Base-by-base conservation (phyloP, 2,113 vertebrate species). In the Alosa alosa region DNA sequence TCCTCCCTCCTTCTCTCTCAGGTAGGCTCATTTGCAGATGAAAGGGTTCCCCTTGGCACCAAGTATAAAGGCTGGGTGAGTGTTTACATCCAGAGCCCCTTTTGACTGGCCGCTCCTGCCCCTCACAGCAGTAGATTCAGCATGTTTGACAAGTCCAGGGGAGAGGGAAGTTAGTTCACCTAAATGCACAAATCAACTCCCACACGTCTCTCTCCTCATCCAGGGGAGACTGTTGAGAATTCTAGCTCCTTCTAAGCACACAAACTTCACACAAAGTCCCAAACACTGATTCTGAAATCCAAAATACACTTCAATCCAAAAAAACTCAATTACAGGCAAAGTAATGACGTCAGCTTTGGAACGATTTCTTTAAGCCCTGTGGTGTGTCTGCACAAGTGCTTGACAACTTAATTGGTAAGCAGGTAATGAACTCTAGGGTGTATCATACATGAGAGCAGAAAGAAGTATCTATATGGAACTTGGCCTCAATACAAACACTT, bases 301-400 rank as follows among this genome's bases (percentile, higher is more conserved):
- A 75, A 8, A 75, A 75, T 39, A 15, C 31, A 36, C 31, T 75
- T 39, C 41, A 44, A 44, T 44, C 2, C 4, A 44, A 15, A 31
- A 31, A 15, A 75, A 75, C 31, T 75, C 68, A 36, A 75, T 75
- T 75, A 75, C 68, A 25, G 68, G 68, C 68, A 36, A 75, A 75
- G 10, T 75, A 36, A 75, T 75, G 68, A 75, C 68, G 39, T 75
- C 68, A 75, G 10, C 10, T 75, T 36, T 75, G 68, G 68, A 75
- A 75, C 31, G 11, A 2, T 75, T 36, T 75, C 31, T 17, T 36
- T 13, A 36, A 13, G 25, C 31, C 68, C 68, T 39, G 2, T 75
- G 1, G 31, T 75, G 25, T 39, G 68, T 75, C 31, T 75, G 15
- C 68, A 75, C 68, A 75, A 75, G 31, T 75, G 68, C n/a, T 75